A percentile compares a stretch with the other conserved stretches of the same genome.
Conservation (phyloP, 2,888 invertebrate genomes). For the Mesorhabditis spiculigera region DNA sequence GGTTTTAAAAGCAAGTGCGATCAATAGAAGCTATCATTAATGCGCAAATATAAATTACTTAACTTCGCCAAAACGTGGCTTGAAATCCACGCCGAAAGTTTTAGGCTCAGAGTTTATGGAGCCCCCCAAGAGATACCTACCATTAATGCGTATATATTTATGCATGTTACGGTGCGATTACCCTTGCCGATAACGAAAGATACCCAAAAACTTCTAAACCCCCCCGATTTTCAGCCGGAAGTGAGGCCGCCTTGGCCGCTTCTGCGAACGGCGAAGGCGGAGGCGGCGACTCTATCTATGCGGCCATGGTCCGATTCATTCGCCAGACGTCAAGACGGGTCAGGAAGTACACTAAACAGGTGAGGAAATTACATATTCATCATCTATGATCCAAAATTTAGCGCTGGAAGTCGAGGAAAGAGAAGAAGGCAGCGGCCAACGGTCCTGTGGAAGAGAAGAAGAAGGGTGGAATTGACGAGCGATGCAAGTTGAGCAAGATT, state of each 20-base stretch:
- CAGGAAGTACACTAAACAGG: conserved; percentile 58
- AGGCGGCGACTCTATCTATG: conserved; percentile 67
- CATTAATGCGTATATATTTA: too few relatives aligned
- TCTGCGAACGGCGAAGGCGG: conserved; percentile 48
- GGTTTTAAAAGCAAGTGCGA: too few relatives aligned
- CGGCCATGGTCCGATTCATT: conserved; percentile 94
- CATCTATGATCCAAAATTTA: too few relatives aligned
- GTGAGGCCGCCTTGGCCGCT: conserved; percentile 26
- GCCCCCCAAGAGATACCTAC: too few relatives aligned
- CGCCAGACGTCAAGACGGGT: conserved; percentile 86
- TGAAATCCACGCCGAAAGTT: neutral
- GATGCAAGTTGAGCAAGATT: conserved; percentile 27
- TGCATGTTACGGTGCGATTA: too few relatives aligned
- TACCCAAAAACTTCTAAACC: too few relatives aligned
- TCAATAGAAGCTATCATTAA: too few relatives aligned
- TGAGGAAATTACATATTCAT: conserved; percentile 7
- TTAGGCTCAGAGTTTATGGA: neutral
- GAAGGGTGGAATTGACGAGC: conserved; percentile 21
- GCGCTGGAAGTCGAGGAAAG: conserved; percentile 8
- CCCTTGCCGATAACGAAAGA: too few relatives aligned
- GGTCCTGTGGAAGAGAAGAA: conserved; percentile 22
- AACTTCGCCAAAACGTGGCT: too few relatives aligned
- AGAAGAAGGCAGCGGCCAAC: conserved; percentile 20
- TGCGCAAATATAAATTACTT: too few relatives aligned
- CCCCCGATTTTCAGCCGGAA: conserved; percentile 23